A percentile compares a stretch with the other conserved stretches of the same genome.
phyloP scores from a whole-genome alignment of 2,797 vertebrate genomes.

The Aldrovandia affinis region DNA sequence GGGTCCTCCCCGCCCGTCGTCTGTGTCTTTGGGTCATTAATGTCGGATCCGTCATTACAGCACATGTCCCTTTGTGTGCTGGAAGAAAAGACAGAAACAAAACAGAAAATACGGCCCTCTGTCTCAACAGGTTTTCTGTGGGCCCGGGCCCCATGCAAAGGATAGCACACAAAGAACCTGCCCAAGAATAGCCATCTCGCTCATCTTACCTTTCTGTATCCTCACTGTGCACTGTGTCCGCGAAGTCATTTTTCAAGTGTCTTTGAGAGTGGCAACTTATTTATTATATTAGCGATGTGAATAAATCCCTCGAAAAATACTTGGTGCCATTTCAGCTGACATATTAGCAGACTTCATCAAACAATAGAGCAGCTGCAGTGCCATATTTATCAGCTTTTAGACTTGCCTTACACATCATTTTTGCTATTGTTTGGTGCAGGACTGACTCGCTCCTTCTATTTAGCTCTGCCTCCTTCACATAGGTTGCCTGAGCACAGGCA shows the following conservation, averaged over 20 bases:
- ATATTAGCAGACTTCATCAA: neutral
- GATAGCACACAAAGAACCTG: neutral
- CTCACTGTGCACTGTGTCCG: neutral
- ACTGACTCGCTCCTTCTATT: neutral
- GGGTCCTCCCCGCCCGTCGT: neutral
- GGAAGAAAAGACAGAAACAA: neutral
- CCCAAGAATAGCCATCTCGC: neutral
- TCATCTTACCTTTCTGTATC: neutral
- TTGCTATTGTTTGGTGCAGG: neutral
- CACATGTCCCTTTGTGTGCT: slow-evolving; percentile 7
- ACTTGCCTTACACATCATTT: neutral
- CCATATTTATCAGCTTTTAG: neutral
- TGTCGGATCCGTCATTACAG: slow-evolving; percentile 5
- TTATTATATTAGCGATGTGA: neutral
- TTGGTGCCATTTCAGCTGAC: neutral
- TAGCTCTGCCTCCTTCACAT: neutral
- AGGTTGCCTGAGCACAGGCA: neutral
- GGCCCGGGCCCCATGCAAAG: neutral
- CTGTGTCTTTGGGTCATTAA: neutral
- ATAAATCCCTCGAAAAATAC: neutral
- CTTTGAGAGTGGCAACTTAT: neutral
- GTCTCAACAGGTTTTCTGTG: neutral
- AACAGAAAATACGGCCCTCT: neutral
- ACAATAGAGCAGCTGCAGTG: neutral
- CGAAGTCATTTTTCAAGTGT: neutral